Evolutionary conservation across 2,797 vertebrate genomes (phyloP).

Genomic region (Hipposideros larvatus): DNA sequence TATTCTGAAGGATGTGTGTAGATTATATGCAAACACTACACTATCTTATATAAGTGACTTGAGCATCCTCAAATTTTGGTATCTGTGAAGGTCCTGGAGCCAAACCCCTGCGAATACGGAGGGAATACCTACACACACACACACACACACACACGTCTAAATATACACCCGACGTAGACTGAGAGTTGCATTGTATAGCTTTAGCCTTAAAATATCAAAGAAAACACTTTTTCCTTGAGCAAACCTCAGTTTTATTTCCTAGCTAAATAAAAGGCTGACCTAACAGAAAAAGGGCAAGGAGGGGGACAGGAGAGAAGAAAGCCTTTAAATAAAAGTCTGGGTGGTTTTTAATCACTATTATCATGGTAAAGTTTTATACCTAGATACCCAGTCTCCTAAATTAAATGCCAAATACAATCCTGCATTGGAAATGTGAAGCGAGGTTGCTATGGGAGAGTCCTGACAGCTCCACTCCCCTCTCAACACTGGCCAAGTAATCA

Average conservation of each 20-base stretch:
- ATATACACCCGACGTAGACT: background rate
- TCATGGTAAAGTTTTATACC: slow-evolving; percentile 76
- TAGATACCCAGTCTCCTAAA: slow-evolving; percentile 80
- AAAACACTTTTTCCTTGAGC: slow-evolving; percentile 44
- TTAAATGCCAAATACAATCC: slow-evolving; percentile 86
- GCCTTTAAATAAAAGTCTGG: slow-evolving; percentile 64
- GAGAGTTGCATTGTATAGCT: background rate
- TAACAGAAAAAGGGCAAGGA: background rate
- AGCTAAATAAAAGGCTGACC: slow-evolving; percentile 26
- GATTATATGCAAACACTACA: background rate
- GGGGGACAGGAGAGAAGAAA: background rate
- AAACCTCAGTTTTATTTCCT: slow-evolving; percentile 46
- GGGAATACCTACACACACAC: no score
- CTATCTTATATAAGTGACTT: background rate
- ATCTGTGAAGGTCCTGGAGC: background rate
- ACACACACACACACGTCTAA: background rate
- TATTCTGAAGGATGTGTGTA: background rate
- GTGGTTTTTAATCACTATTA: slow-evolving; percentile 81
- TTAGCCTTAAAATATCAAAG: slow-evolving; percentile 44
- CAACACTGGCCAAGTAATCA: slow-evolving; percentile 63
- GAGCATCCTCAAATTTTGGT: background rate
- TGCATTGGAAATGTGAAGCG: slow-evolving; percentile 72
- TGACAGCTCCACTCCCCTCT: slow-evolving; percentile 75
- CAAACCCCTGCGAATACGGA: background rate
- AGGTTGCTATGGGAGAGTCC: slow-evolving; percentile 42